These are phyloP conservation scores for Erpetoichthys calabaricus DNA, from an alignment of 2,797 vertebrate genomes.

Conservation along the genomic window DNA sequence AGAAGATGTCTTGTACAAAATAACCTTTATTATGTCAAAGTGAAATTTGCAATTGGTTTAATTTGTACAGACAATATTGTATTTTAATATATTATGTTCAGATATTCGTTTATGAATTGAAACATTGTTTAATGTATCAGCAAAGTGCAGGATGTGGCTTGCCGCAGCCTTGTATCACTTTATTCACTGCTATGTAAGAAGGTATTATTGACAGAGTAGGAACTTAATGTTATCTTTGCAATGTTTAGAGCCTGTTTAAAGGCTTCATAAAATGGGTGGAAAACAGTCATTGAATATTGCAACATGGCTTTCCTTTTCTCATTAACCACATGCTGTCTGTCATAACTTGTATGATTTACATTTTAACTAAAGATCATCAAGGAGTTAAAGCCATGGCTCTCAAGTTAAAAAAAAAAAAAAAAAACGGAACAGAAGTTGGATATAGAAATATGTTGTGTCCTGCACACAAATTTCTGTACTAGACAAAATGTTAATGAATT, in stretches of 20 bases:
- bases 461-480: not conserved
- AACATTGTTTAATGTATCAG: constrained; percentile 34
- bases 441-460: constrained; percentile 29
- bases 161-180: constrained; percentile 35
- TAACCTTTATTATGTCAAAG: constrained; percentile 25
- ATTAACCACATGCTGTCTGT: too few species aligned
- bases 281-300: constrained; percentile 38
- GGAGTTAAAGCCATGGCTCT: too few species aligned
- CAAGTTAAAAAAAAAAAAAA: too few species aligned
- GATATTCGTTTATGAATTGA: constrained; percentile 28
- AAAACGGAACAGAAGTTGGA: constrained; percentile 31
- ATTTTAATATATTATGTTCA: constrained; percentile 39
- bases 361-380: too few species aligned
- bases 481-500: not conserved
- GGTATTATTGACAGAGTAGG: constrained; percentile 35
- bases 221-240: constrained; percentile 44
- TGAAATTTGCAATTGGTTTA: constrained; percentile 19
- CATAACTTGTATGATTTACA: too few species aligned
- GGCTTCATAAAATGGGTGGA: constrained; percentile 53
- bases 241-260: constrained; percentile 56
- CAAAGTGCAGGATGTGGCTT: constrained; percentile 32
- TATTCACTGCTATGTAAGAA: constrained; percentile 39
- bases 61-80: constrained; percentile 23
- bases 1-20: constrained; percentile 20
- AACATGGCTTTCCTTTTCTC: constrained; percentile 24